Evolutionary conservation across 2,888 invertebrate genomes (phyloP).

Genomic region (Agapostemon virescens): DNA sequence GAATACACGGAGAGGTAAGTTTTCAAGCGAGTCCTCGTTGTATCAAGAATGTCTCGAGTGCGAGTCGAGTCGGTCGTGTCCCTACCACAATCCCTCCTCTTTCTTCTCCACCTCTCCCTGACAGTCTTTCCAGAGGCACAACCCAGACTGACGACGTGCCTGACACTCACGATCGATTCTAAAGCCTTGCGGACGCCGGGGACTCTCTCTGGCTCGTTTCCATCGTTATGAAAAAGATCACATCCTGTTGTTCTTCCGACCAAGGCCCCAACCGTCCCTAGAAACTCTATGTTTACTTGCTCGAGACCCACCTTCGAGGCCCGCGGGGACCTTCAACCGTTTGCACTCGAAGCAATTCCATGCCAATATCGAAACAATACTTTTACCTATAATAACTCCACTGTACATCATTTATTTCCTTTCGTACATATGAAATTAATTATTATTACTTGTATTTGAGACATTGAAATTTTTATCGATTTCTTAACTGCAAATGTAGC

Average conservation of each 20-base stretch:
- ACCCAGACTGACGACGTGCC: constrained; percentile 73
- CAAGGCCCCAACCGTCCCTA: background rate
- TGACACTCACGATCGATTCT: constrained; percentile 76
- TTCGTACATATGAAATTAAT: too few relatives aligned
- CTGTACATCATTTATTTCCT: too few relatives aligned
- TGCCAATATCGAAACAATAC: too few relatives aligned
- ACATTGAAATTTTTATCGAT: too few relatives aligned
- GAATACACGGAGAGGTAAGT: constrained; percentile 34
- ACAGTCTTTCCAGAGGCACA: constrained; percentile 51
- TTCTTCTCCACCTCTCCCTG: constrained; percentile 28
- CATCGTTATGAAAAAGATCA: constrained; percentile 10
- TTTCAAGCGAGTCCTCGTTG: constrained; percentile 62
- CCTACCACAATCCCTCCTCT: constrained; percentile 45
- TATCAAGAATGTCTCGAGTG: constrained; percentile 66
- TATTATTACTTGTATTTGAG: too few relatives aligned
- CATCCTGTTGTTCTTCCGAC: background rate
- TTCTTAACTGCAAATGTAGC: too few relatives aligned
- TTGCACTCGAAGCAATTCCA: too few relatives aligned
- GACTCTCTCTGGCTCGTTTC: constrained; percentile 55
- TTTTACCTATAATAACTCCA: too few relatives aligned
- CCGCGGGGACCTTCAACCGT: too few relatives aligned
- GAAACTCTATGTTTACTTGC: background rate
- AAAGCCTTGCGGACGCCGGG: constrained; percentile 59
- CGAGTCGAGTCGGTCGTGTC: constrained; percentile 50
- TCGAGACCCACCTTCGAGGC: too few relatives aligned